A percentile compares a stretch with the other conserved stretches of the same genome.
Conservation (phyloP, 2,888 invertebrate genomes). For the Dendrolimus pini region DNA sequence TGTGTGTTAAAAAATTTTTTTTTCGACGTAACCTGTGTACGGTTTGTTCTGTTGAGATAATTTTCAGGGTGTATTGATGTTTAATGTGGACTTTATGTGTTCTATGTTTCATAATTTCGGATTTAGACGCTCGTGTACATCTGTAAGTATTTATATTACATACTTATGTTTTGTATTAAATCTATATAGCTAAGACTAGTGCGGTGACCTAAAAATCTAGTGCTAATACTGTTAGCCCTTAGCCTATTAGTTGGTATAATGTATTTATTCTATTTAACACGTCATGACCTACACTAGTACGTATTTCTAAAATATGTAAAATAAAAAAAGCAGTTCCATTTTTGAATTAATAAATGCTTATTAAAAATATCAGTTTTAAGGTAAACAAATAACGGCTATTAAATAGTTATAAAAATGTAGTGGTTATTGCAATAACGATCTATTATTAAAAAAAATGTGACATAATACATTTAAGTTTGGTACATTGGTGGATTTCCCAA, state of each 20-base stretch:
- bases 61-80: background rate
- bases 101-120: background rate
- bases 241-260: conserved; percentile 16
- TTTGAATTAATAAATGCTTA: background rate
- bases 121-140: background rate
- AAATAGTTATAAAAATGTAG: too few species aligned
- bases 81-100: background rate
- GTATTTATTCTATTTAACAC: conserved; percentile 2
- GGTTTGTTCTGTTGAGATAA: background rate
- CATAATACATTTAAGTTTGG: conserved; percentile 16
- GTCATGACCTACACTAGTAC: background rate
- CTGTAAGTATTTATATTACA: background rate
- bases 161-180: background rate
- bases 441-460: conserved; percentile 11
- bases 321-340: background rate
- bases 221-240: conserved; percentile 52
- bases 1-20: background rate
- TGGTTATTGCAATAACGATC: background rate
- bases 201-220: conserved; percentile 55
- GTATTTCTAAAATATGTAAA: background rate
- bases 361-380: background rate
- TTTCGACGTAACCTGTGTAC: background rate
- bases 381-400: too few species aligned
- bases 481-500: conserved; percentile 30
- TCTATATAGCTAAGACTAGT: conserved; percentile 6